Evolutionary conservation across 2,797 vertebrate species (phyloP).

Genomic region (Glossophaga mutica): DNA sequence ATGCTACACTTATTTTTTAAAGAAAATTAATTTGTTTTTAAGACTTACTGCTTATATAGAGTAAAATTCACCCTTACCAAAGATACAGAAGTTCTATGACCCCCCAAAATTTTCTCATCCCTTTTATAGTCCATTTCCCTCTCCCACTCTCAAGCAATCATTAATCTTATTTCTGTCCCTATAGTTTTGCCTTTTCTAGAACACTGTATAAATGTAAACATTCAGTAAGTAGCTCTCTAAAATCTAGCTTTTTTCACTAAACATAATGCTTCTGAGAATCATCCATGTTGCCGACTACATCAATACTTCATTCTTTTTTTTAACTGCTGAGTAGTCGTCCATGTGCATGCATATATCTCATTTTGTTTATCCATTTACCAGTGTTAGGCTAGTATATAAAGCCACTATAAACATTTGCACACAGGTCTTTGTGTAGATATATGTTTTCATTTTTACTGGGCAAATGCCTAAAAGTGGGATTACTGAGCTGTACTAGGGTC

Average conservation of each 20-base stretch:
- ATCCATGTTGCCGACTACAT: neutral
- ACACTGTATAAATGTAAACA: neutral
- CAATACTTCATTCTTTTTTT: neutral
- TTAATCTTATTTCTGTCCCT: neutral
- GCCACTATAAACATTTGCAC: neutral
- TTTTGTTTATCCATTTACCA: neutral
- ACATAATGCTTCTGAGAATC: neutral
- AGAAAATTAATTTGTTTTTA: neutral
- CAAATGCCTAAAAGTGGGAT: neutral
- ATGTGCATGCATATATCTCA: neutral
- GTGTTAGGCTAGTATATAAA: neutral
- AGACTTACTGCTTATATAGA: neutral
- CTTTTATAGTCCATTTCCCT: neutral
- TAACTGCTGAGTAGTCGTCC: neutral
- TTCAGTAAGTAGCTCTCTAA: constrained; percentile 10
- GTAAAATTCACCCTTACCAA: neutral
- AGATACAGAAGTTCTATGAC: neutral
- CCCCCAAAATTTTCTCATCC: neutral
- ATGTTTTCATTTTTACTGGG: neutral
- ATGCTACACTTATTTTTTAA: neutral
- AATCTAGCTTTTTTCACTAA: neutral
- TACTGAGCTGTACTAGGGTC: neutral
- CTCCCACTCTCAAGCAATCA: neutral
- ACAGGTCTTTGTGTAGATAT: neutral
- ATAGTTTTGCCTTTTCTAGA: neutral